phyloP scores from a whole-genome alignment of 2,113 vertebrate genomes.

The Anguilla japonica region DNA sequence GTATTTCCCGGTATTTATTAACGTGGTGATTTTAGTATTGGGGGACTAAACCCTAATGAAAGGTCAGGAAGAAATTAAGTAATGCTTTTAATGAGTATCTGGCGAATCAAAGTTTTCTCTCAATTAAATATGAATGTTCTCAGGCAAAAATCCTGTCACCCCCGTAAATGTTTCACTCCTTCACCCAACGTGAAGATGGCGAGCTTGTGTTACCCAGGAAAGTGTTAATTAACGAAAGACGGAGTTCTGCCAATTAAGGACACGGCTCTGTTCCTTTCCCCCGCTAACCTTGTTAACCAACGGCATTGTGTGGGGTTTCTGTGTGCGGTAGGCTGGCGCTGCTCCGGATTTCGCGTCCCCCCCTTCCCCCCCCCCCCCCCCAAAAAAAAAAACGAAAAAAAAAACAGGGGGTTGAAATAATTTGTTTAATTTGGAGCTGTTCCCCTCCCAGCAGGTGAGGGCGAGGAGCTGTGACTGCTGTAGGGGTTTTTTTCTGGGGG shows the following conservation, averaged over 20 bases:
- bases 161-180: constrained; percentile 75
- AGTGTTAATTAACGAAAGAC: constrained; percentile 91
- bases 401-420: constrained; percentile 66
- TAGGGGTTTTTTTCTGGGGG: constrained; percentile 54
- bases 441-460: constrained; percentile 79
- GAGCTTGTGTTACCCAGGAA: constrained; percentile 76
- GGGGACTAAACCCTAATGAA: neutral
- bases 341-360: constrained; percentile 54
- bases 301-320: constrained; percentile 69
- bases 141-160: constrained; percentile 66
- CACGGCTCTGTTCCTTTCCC: constrained; percentile 51
- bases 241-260: constrained; percentile 79
- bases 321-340: constrained; percentile 66
- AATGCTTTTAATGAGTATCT: constrained; percentile 39
- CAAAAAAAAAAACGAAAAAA: constrained; percentile 18
- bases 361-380: constrained; percentile 26
- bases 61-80: constrained; percentile 40
- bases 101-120: constrained; percentile 48
- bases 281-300: constrained; percentile 73
- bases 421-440: constrained; percentile 79
- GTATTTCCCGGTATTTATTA: neutral
- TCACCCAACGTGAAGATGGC: constrained; percentile 68
- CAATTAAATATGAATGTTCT: constrained; percentile 66
- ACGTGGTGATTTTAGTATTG: neutral
- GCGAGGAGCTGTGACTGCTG: constrained; percentile 63